Evolutionary conservation across 2,888 invertebrate genomes (phyloP), one percentile per base, ranked within the genome.

Genomic region (Molorchus minor): DNA sequence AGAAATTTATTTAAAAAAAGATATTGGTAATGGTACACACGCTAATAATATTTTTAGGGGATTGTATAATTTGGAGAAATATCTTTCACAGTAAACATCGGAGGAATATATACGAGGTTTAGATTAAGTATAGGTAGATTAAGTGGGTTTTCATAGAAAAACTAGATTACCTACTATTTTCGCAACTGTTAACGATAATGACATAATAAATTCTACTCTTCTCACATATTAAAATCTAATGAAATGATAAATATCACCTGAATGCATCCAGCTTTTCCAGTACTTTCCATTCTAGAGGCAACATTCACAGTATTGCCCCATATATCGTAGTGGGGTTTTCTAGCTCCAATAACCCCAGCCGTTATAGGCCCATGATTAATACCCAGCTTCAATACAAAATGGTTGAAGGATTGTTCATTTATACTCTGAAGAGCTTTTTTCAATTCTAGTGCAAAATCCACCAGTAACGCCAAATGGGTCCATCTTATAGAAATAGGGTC

Each of bases 231-330:
- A n/a, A n/a, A n/a, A n/a, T n/a, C n/a, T n/a, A n/a, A n/a, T n/a
- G n/a, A n/a, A n/a, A n/a, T n/a, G n/a, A n/a, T n/a, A 46, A 21
- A 36, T 3, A 21, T 81, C 73, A 95, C 96, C 89, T 97, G 95
- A 73, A 96, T 92, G 69, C 91, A 93, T 3, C 95, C 95, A 53
- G 94, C 94, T 83, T 95, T 96, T 62, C 98, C 98, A 0, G 97
- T 97, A 76, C 95, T 96, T 79, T 98, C 98, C 98, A 98, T 98
- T 58, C 97, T 84, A 0, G 96, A 96, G 3, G 98, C 96, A 1
- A 98, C 97, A 77, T 98, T 98, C 12, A 97, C 96, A 0, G 96
- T 95, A 78, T 97, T 96, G 1, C 96, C 96, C 95, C 95, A 96
- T 72, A 97, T 96, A 78, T 97, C 96, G 76, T 96, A 97, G 79